A percentile compares a stretch with the other conserved stretches of the same genome.
Conservation (phyloP, 92 coral and sea anemone genomes). For the Scolanthus callimorphus region DNA sequence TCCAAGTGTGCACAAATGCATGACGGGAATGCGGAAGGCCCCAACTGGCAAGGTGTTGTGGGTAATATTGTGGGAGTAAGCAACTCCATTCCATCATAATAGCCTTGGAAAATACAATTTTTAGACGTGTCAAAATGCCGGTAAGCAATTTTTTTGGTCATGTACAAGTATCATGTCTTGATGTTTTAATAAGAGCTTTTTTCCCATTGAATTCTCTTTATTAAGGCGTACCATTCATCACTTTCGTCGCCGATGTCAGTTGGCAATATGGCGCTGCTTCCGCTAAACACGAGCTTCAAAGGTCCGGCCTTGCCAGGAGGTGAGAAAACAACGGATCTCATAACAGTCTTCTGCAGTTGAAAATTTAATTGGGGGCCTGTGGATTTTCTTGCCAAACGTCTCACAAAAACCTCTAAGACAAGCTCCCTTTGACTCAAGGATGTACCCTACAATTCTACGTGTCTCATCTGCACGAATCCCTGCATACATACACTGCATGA, state of each 20-base stretch:
- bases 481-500: too few species aligned
- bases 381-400: too few species aligned
- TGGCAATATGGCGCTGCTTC: slow-evolving; percentile 98
- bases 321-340: too few species aligned
- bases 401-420: too few species aligned
- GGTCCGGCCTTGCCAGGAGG: slow-evolving; percentile 99
- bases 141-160: slow-evolving; percentile 20
- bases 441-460: too few species aligned
- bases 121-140: slow-evolving; percentile 38
- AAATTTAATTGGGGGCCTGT: too few species aligned
- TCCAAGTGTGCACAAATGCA: too few species aligned
- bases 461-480: too few species aligned
- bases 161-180: neutral
- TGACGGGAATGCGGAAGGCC: slow-evolving; percentile 31
- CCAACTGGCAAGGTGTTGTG: slow-evolving; percentile 13
- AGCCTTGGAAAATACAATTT: slow-evolving; percentile 7
- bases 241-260: slow-evolving; percentile 73
- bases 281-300: slow-evolving; percentile 90
- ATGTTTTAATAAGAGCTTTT: neutral
- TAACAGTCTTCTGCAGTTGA: too few species aligned
- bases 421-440: too few species aligned
- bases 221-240: slow-evolving; percentile 95
- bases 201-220: slow-evolving; percentile 3
- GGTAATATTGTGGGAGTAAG: slow-evolving; percentile 42
- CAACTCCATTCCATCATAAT: slow-evolving; percentile 25